Conservation (phyloP, 2,797 vertebrate genomes). For the Petrocephalus schoutedeni region DNA sequence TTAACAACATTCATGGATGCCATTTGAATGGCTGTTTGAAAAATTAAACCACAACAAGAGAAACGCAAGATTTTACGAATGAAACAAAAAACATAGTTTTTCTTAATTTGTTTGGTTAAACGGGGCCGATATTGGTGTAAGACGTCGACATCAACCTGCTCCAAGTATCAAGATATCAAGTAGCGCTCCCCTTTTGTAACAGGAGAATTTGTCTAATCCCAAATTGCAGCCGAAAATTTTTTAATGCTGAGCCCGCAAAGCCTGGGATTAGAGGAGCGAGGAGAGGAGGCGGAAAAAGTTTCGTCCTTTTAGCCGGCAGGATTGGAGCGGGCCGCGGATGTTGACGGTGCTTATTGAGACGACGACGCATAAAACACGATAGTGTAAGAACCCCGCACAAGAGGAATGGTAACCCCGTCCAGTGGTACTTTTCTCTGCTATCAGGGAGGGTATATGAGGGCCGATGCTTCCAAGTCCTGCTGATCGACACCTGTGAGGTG, state of each 20-base stretch:
- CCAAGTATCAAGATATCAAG: slow-evolving; percentile 74
- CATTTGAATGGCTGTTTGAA: not conserved
- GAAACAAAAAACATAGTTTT: not conserved
- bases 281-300: slow-evolving; percentile 68
- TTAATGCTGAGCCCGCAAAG: slow-evolving; percentile 82
- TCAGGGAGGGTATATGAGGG: slow-evolving; percentile 39
- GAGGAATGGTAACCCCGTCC: slow-evolving; percentile 36
- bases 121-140: not conserved
- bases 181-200: slow-evolving; percentile 71
- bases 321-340: slow-evolving; percentile 63
- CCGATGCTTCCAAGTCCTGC: slow-evolving; percentile 39
- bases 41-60: not conserved
- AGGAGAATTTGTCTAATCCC: slow-evolving; percentile 88
- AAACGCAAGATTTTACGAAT: not conserved
- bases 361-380: slow-evolving; percentile 59
- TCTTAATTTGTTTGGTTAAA: not conserved
- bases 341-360: slow-evolving; percentile 68
- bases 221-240: slow-evolving; percentile 80
- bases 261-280: slow-evolving; percentile 72
- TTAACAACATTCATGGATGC: not conserved
- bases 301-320: slow-evolving; percentile 64
- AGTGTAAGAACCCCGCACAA: slow-evolving; percentile 35
- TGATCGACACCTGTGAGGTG: slow-evolving; percentile 61
- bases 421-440: slow-evolving; percentile 44
- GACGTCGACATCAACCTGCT: not conserved